Percentiles rank a stretch among this genome's conserved stretches.
Evolutionary conservation across 64 coral and sea anemone genomes (phyloP).

Genomic region (Stichodactyla mertensii): DNA sequence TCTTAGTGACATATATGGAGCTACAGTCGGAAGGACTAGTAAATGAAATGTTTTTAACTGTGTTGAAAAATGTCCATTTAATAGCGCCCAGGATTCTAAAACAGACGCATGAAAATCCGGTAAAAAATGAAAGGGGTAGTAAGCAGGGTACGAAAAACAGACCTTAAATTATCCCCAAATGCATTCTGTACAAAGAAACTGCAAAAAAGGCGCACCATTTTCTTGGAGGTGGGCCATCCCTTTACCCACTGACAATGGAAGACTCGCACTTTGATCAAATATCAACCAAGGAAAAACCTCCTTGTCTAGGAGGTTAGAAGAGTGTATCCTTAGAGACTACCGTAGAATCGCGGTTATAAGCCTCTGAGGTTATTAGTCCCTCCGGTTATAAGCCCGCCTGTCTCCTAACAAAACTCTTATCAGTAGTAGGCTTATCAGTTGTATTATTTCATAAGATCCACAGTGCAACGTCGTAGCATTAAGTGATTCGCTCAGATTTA

Average conservation of each 20-base stretch:
- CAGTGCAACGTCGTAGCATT: no score
- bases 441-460: no score
- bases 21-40: not conserved
- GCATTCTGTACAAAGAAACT: not conserved
- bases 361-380: no score
- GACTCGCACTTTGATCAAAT: not conserved
- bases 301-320: not conserved
- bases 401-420: no score
- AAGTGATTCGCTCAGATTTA: no score
- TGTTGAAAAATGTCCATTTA: not conserved
- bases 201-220: not conserved
- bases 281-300: not conserved
- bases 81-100: not conserved
- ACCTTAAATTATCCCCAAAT: not conserved
- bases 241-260: not conserved
- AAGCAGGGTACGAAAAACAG: not conserved
- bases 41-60: not conserved
- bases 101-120: not conserved
- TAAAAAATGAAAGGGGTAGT: not conserved
- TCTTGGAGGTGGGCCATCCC: not conserved
- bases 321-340: no score
- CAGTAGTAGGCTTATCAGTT: no score
- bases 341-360: no score
- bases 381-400: no score
- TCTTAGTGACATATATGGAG: not conserved